Evolutionary conservation across 1,140 invertebrate species (phyloP), one percentile per base, ranked within the genome.

Genomic region (Metopolophium dirhodum): DNA sequence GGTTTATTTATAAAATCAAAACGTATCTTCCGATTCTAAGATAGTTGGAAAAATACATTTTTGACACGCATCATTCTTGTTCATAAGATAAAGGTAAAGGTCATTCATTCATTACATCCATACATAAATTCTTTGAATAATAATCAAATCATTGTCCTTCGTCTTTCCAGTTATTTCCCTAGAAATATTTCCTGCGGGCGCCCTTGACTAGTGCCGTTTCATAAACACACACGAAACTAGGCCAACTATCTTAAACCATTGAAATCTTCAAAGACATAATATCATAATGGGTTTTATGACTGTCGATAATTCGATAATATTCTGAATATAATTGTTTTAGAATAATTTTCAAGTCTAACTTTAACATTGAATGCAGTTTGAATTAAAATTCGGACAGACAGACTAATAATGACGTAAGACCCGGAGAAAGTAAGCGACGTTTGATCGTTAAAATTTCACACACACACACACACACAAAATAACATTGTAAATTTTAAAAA

Each of bases 131-230:
- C 77, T 93, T 93, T 85, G 91, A 85, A 85, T 85, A 54, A 54
- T 51, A 85, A 93, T 86, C 82, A 85, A 93, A 93, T 93, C 91
- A 85, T 85, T n/a, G 91, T 93, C 91, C 91, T 93, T 93, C 91
- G 91, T 85, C 77, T 93, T 93, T 93, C 91, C 91, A 93, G 68
- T 93, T 93, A 91, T 91, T 91, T 91, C 45, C 61, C 90, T 91
- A 91, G 90, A 91, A 91, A 91, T 85, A 85, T 93, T 93, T 93
- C 91, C 91, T 93, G 91, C 77, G 91, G 91, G 49, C 23, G 91
- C 91, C 91, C 91, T 93, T 93, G 91, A 93, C 68, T 85, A 51
- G 77, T 85, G 77, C 47, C 35, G 91, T 85, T 91, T 83, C 82
- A 92, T 37, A 85, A 30, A 85, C 45, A 82, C 68, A 93, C 23